Evolutionary conservation across 2,797 vertebrate species (phyloP).

Genomic region (Fistularia tabacaria): DNA sequence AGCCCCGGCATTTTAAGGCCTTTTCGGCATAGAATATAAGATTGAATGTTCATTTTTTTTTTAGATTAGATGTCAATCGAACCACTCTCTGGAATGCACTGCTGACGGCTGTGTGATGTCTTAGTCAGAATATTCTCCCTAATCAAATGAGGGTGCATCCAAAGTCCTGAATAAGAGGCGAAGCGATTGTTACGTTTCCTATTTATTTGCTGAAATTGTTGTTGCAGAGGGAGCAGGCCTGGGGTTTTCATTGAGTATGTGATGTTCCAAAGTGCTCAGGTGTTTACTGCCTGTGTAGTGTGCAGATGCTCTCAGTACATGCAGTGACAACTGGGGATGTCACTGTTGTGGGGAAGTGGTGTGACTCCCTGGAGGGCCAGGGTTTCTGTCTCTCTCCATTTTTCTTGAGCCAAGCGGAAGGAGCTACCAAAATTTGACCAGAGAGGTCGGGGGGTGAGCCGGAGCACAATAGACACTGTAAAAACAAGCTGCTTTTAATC

Average conservation of each 20-base stretch:
- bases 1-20: constrained; percentile 22
- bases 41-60: constrained; percentile 47
- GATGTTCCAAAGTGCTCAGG: constrained; percentile 18
- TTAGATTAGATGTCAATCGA: constrained; percentile 36
- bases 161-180: constrained; percentile 30
- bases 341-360: constrained; percentile 11
- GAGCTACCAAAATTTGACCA: no score
- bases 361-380: not conserved
- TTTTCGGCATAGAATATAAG: constrained; percentile 48
- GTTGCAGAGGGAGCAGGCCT: constrained; percentile 1
- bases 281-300: constrained; percentile 12
- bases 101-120: constrained; percentile 34
- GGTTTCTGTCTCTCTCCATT: not conserved
- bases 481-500: no score
- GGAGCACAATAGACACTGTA: no score
- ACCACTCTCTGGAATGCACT: constrained; percentile 35
- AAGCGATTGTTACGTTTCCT: constrained; percentile 39
- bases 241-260: not conserved
- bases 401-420: not conserved
- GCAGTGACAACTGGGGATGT: constrained; percentile 36
- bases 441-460: no score
- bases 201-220: constrained; percentile 43
- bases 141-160: constrained; percentile 45
- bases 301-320: constrained; percentile 43
- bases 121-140: constrained; percentile 32